These are phyloP conservation scores for Coelinius sp. DNA, from an alignment of 2,888 invertebrate genomes.

Conservation along the genomic window DNA sequence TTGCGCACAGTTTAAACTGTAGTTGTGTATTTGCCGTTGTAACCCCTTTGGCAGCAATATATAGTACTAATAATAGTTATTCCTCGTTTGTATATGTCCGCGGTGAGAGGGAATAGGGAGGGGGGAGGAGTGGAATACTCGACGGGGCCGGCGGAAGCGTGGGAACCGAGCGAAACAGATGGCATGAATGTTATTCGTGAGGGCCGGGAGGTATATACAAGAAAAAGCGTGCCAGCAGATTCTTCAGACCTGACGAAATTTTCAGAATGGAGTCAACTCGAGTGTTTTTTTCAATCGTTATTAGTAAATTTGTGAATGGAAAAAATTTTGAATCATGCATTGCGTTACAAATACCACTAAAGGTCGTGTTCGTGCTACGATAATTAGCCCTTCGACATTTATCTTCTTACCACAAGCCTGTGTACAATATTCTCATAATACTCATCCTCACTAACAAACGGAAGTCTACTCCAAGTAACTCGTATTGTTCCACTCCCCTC, in stretches of 20 bases:
- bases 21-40: constrained; percentile 3
- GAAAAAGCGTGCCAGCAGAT: constrained; percentile 34
- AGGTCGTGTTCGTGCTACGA: constrained; percentile 36
- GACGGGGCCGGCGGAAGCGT: constrained; percentile 64
- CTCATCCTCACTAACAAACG: constrained; percentile 8
- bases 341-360: constrained; percentile 1
- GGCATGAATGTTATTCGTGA: constrained; percentile 57
- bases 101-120: constrained; percentile 32
- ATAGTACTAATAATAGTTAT: constrained; percentile 13
- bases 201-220: constrained; percentile 19
- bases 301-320: neutral
- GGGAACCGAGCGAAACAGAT: constrained; percentile 68
- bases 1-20: neutral
- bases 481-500: constrained; percentile 15
- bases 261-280: neutral
- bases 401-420: constrained; percentile 56
- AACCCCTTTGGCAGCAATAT: constrained; percentile 2
- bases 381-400: constrained; percentile 53
- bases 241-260: neutral
- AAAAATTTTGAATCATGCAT: neutral
- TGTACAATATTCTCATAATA: constrained; percentile 35
- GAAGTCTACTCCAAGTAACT: constrained; percentile 7
- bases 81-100: constrained; percentile 30
- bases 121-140: neutral
- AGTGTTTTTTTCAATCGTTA: neutral